phyloP scores from a whole-genome alignment of 1,140 invertebrate genomes.

The Vanessa atalanta region DNA sequence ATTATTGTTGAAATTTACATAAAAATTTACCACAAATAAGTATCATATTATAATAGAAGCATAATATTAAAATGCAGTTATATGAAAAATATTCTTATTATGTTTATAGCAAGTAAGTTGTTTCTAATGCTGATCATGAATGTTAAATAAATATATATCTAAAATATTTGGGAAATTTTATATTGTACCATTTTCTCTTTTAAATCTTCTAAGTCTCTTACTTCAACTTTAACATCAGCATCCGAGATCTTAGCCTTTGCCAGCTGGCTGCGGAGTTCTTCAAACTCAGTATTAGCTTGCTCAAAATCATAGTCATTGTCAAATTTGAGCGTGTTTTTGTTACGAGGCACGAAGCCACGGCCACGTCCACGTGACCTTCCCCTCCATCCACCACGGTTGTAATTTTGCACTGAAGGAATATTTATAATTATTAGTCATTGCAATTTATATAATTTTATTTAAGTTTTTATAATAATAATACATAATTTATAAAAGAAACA shows the following conservation, averaged over 20 bases:
- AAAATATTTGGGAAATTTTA: too few species aligned
- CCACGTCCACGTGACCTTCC: constrained; percentile 79
- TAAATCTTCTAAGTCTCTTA: constrained; percentile 28
- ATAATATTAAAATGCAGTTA: too few species aligned
- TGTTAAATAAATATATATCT: too few species aligned
- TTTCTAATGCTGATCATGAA: too few species aligned
- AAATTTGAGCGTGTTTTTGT: constrained; percentile 92
- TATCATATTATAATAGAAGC: too few species aligned
- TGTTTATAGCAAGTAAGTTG: too few species aligned
- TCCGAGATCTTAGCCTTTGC: constrained; percentile 90
- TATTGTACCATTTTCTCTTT: too few species aligned
- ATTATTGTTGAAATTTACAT: not conserved
- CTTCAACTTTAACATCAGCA: constrained; percentile 82
- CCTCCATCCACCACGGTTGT: constrained; percentile 67
- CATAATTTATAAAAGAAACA: too few species aligned
- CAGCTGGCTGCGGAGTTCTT: constrained; percentile 93
- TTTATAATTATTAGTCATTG: not conserved
- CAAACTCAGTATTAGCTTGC: constrained; percentile 97
- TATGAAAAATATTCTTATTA: too few species aligned
- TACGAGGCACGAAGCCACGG: constrained; percentile 76
- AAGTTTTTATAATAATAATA: not conserved
- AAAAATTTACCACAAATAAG: too few species aligned
- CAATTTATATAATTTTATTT: not conserved
- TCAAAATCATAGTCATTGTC: constrained; percentile 99
- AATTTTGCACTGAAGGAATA: constrained; percentile 42